Evolutionary conservation across 2,888 invertebrate genomes (phyloP).

Genomic region (Drosophila subsilvestris): DNA sequence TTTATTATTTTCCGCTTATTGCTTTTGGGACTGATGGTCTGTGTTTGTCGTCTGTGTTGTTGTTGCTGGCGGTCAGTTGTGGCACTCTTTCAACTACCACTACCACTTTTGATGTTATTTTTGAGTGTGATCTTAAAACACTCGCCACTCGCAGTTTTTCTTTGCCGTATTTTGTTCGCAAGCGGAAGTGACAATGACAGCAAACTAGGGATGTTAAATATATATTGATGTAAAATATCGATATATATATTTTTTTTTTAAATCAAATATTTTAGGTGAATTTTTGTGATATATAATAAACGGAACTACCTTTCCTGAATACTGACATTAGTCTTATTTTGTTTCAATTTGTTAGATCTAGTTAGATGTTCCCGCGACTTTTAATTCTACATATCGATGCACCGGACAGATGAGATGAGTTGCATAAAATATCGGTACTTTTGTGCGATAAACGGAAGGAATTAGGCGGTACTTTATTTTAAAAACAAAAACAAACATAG

Average conservation of each 20-base stretch:
- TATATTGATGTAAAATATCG: neutral
- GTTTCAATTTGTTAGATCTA: neutral
- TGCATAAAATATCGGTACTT: neutral
- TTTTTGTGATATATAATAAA: neutral
- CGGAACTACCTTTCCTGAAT: neutral
- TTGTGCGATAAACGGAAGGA: neutral
- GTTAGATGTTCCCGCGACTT: neutral
- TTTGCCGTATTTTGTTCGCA: slow-evolving; percentile 81
- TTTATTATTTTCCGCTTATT: slow-evolving; percentile 54
- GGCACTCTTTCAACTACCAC: slow-evolving; percentile 82
- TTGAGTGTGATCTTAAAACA: slow-evolving; percentile 85
- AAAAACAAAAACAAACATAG: neutral
- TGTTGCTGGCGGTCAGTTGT: slow-evolving; percentile 66
- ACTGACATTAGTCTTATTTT: neutral
- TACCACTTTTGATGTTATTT: slow-evolving; percentile 81
- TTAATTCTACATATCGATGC: neutral
- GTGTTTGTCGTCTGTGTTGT: slow-evolving; percentile 48
- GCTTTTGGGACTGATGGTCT: slow-evolving; percentile 34
- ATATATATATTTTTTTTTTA: neutral
- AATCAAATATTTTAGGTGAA: neutral
- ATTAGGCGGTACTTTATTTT: neutral
- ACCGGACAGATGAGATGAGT: neutral
- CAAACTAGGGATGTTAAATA: slow-evolving; percentile 56
- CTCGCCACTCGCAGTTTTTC: slow-evolving; percentile 87
- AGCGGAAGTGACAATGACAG: slow-evolving; percentile 78